These are phyloP conservation scores for Arenicola marina DNA, from an alignment of 2,888 invertebrate species.

Conservation along the genomic window DNA sequence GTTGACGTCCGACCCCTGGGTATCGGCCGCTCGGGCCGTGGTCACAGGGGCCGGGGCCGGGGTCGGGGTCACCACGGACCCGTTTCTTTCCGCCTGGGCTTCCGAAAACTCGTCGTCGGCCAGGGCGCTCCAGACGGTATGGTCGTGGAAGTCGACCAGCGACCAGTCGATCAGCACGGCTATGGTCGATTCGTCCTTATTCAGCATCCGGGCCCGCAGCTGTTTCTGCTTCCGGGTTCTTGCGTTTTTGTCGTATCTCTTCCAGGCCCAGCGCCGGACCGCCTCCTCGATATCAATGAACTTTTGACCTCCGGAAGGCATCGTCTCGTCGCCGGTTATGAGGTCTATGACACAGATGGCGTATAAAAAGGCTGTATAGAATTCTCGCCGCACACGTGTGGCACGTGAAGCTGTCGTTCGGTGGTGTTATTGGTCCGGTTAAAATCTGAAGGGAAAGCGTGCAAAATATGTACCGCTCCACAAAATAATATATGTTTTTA, in stretches of 20 bases:
- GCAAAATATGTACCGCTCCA: no score
- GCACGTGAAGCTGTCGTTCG: no score
- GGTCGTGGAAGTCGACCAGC: conserved; percentile 24
- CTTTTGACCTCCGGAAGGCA: no score
- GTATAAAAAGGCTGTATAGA: no score
- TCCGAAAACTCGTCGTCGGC: conserved; percentile 6
- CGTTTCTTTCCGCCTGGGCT: background rate
- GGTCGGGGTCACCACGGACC: background rate
- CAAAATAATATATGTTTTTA: no score
- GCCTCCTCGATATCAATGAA: conserved; percentile 27
- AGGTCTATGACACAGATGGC: no score
- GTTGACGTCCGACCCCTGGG: conserved; percentile 6
- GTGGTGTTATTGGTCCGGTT: no score
- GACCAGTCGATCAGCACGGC: conserved; percentile 31
- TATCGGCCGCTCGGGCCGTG: background rate
- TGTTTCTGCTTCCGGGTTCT: conserved; percentile 20
- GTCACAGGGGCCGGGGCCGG: background rate
- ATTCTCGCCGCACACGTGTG: no score
- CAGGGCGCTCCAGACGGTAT: conserved; percentile 24
- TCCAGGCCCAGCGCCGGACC: conserved; percentile 28
- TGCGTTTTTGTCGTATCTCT: conserved; percentile 25
- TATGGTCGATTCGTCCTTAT: conserved; percentile 22
- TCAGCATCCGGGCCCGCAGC: conserved; percentile 16
- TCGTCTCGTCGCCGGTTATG: no score
- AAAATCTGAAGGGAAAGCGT: no score